Conservation (phyloP, 37 sponge, comb jelly and placozoan genomes). For the Agelas oroides region DNA sequence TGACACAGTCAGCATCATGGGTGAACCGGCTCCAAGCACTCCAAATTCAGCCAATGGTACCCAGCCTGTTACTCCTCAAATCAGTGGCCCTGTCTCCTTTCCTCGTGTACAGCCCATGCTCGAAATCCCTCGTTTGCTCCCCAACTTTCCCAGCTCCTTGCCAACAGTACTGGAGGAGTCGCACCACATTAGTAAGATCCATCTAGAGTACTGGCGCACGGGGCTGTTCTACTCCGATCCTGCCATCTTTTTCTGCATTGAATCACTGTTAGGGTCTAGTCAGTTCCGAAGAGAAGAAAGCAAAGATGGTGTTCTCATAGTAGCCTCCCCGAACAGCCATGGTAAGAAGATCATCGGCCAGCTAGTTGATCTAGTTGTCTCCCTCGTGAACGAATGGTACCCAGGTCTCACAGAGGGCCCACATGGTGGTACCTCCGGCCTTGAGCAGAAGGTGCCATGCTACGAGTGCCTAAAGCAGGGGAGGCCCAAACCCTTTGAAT, state of each 20-base stretch:
- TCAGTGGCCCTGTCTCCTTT: neutral
- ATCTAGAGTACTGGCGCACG: conserved; percentile 67
- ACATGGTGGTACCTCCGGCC: neutral
- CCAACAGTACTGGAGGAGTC: neutral
- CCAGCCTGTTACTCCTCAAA: neutral
- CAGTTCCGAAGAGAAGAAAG: neutral
- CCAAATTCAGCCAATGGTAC: too few relatives aligned
- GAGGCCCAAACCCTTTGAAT: conserved; percentile 26
- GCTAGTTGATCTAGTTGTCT: conserved; percentile 57
- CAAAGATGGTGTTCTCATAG: conserved; percentile 62
- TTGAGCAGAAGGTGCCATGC: conserved; percentile 63
- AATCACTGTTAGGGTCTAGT: conserved; percentile 33
- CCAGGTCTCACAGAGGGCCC: conserved; percentile 53
- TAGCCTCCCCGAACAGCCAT: conserved; percentile 36
- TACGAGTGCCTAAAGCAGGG: conserved; percentile 48
- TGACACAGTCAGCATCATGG: too few relatives aligned
- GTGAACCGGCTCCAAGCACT: too few relatives aligned
- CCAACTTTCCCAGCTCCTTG: conserved; percentile 27
- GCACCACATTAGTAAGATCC: conserved; percentile 10
- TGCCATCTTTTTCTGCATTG: conserved; percentile 46
- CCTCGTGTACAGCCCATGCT: neutral
- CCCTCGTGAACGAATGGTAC: conserved; percentile 73
- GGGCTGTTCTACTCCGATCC: conserved; percentile 68
- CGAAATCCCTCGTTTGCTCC: conserved; percentile 10
- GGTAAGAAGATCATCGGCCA: conserved; percentile 64